Evolutionary conservation across 2,888 invertebrate genomes (phyloP).

Genomic region (Lysandra coridon): DNA sequence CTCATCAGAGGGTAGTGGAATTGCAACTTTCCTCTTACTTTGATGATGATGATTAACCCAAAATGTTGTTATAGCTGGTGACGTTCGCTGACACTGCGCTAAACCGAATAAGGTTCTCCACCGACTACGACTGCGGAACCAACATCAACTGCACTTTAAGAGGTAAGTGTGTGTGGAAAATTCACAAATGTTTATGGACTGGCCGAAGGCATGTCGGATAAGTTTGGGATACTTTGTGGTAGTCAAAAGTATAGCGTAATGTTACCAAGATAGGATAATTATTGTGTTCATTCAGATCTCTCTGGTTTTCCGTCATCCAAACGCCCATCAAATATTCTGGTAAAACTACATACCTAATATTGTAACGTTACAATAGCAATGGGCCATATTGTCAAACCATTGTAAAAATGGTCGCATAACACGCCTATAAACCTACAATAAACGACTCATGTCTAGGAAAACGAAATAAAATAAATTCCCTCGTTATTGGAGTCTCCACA

Average conservation of each 20-base stretch:
- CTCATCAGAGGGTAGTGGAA: no score
- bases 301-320: background rate
- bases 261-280: no score
- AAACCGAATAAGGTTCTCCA: constrained; percentile 64
- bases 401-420: background rate
- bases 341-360: background rate
- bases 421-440: constrained; percentile 7
- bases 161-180: constrained; percentile 51
- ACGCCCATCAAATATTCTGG: background rate
- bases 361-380: background rate
- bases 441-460: constrained; percentile 8
- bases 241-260: no score
- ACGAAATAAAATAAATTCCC: constrained; percentile 24
- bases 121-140: constrained; percentile 68
- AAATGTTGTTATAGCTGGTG: constrained; percentile 64
- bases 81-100: constrained; percentile 66
- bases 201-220: no score
- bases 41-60: constrained; percentile 6
- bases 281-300: no score
- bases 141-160: constrained; percentile 65
- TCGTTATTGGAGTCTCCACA: background rate
- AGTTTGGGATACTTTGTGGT: no score
- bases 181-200: no score
- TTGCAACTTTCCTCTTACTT: background rate
- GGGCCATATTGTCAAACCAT: background rate